Conservation (phyloP, 2,113 vertebrate species). For the Prunella himalayana region DNA sequence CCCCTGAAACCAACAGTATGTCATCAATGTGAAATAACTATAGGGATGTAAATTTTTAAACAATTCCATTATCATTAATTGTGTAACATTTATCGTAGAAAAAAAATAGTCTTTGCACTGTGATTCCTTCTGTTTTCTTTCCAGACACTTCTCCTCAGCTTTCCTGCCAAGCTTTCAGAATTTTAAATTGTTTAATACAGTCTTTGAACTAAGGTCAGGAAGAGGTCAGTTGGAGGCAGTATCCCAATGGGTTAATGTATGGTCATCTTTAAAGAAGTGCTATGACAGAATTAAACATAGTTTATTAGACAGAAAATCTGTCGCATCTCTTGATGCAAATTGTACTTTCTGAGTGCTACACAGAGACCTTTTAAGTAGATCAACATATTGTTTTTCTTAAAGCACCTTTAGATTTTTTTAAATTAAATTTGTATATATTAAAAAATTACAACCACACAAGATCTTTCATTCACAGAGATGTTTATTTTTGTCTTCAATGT, state of each 20-base stretch:
- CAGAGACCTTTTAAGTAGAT: neutral
- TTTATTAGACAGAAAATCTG: neutral
- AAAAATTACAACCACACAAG: conserved; percentile 51
- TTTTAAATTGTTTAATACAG: neutral
- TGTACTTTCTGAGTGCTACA: neutral
- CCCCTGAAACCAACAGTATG: neutral
- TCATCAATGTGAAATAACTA: neutral
- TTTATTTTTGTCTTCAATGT: conserved; percentile 62
- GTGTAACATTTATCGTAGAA: neutral
- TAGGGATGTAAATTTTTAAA: neutral
- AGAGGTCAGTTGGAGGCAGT: neutral
- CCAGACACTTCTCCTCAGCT: neutral
- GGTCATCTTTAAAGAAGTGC: neutral
- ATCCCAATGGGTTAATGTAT: neutral
- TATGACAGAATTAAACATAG: neutral
- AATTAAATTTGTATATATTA: neutral
- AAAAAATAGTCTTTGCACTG: neutral
- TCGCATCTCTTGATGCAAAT: neutral
- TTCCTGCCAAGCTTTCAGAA: neutral
- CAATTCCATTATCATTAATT: neutral
- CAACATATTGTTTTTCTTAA: neutral
- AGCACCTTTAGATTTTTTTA: neutral
- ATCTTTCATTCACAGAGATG: conserved; percentile 43
- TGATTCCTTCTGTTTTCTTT: neutral
- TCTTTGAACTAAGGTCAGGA: neutral